Percentiles rank a stretch among this genome's conserved stretches.
phyloP scores from a whole-genome alignment of 2,797 vertebrate species.

The Leptoclinus maculatus region DNA sequence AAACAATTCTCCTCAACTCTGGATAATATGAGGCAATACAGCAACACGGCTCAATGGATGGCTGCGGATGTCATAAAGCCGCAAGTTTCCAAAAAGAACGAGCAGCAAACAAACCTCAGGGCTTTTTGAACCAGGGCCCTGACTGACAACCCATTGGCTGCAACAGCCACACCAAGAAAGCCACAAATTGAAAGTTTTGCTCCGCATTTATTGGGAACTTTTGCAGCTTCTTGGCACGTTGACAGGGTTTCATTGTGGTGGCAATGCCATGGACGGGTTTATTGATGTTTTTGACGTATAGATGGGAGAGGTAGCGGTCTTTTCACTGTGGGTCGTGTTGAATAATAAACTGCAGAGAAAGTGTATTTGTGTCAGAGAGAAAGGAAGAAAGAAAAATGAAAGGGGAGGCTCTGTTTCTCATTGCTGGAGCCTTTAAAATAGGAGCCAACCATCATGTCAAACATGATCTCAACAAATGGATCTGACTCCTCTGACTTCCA shows the following conservation, averaged over 20 bases:
- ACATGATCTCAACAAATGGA: slow-evolving; percentile 72
- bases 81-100: slow-evolving; percentile 88
- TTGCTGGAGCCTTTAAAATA: slow-evolving; percentile 64
- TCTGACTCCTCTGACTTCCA: slow-evolving; percentile 59
- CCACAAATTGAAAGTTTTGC: slow-evolving; percentile 88
- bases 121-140: slow-evolving; percentile 79
- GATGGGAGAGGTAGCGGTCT: slow-evolving; percentile 67
- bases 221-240: slow-evolving; percentile 77
- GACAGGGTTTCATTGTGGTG: slow-evolving; percentile 76
- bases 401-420: slow-evolving; percentile 61
- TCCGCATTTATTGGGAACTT: slow-evolving; percentile 85
- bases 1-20: slow-evolving; percentile 85
- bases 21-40: slow-evolving; percentile 87
- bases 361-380: slow-evolving; percentile 54
- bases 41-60: slow-evolving; percentile 82
- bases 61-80: slow-evolving; percentile 86
- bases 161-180: slow-evolving; percentile 82
- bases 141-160: slow-evolving; percentile 85
- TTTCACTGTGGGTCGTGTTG: slow-evolving; percentile 56
- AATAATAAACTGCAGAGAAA: slow-evolving; percentile 74
- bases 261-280: slow-evolving; percentile 61
- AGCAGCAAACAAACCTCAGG: slow-evolving; percentile 85
- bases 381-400: slow-evolving; percentile 26
- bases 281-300: slow-evolving; percentile 78
- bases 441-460: slow-evolving; percentile 71